Evolutionary conservation across 2,113 vertebrate species (phyloP).

Genomic region (Zapus hudsonius): DNA sequence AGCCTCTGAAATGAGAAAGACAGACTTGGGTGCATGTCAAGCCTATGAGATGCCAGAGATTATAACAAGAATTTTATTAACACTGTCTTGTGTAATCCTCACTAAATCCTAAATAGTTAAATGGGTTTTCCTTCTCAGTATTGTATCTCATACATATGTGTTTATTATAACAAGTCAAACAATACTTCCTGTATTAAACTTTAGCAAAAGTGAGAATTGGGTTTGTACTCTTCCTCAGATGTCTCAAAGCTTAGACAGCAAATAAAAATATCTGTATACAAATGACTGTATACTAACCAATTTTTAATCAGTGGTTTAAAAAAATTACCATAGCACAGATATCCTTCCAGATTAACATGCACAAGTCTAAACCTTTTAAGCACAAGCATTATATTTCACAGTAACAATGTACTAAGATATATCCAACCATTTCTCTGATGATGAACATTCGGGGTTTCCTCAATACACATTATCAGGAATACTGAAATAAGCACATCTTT

Average conservation of each 20-base stretch:
- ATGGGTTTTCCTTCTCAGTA: background rate
- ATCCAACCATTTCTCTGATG: background rate
- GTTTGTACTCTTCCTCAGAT: background rate
- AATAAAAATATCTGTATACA: background rate
- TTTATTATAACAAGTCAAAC: background rate
- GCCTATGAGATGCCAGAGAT: background rate
- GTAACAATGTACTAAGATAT: background rate
- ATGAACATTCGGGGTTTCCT: background rate
- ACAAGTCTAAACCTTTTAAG: conserved; percentile 21
- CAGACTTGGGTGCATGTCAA: background rate
- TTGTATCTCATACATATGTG: background rate
- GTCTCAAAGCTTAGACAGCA: background rate
- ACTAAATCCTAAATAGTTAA: conserved; percentile 16
- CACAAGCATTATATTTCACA: background rate
- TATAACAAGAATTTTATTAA: conserved; percentile 34
- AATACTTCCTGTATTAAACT: background rate
- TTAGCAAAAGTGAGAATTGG: conserved; percentile 1
- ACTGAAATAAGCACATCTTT: background rate
- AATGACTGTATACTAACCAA: background rate
- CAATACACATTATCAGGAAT: background rate
- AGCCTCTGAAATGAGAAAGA: background rate
- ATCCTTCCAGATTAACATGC: background rate
- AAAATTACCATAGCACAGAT: background rate
- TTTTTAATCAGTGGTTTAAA: conserved; percentile 13
- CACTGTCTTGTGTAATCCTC: background rate